These are phyloP conservation scores for Tetranychus piercei DNA, from an alignment of 2,888 invertebrate genomes.

Conservation along the genomic window DNA sequence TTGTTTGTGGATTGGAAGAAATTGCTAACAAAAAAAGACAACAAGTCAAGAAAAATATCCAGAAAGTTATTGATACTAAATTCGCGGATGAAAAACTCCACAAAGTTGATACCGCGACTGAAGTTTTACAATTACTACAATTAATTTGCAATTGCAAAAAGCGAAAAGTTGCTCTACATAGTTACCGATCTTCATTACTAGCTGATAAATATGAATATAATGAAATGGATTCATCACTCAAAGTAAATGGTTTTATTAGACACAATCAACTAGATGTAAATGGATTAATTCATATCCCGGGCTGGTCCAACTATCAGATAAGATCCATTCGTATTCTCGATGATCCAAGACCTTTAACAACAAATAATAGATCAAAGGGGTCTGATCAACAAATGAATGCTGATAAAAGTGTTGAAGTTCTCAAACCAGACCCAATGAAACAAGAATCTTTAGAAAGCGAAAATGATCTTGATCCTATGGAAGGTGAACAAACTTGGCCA, in stretches of 20 bases:
- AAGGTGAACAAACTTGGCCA: constrained; percentile 92
- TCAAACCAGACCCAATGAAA: constrained; percentile 26
- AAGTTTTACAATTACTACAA: constrained; percentile 47
- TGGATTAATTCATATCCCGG: constrained; percentile 69
- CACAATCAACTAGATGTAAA: constrained; percentile 65
- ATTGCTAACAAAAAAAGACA: constrained; percentile 31
- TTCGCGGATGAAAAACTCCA: constrained; percentile 60
- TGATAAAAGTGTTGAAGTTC: constrained; percentile 25
- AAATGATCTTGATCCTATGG: constrained; percentile 70
- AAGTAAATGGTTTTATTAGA: constrained; percentile 68
- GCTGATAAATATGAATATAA: constrained; percentile 47
- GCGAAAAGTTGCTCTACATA: constrained; percentile 50
- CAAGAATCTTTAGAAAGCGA: constrained; percentile 54
- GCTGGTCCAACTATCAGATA: constrained; percentile 84
- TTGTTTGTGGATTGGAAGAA: constrained; percentile 30
- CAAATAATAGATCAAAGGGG: neutral
- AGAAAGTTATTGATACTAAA: constrained; percentile 33
- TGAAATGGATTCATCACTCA: constrained; percentile 41
- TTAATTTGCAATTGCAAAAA: constrained; percentile 66
- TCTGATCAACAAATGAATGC: constrained; percentile 5
- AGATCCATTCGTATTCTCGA: constrained; percentile 43
- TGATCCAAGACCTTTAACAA: constrained; percentile 30
- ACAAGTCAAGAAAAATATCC: constrained; percentile 30
- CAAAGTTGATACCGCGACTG: constrained; percentile 47
- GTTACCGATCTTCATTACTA: constrained; percentile 60